These are phyloP conservation scores for Syndactyla subalaris DNA, from an alignment of 2,797 vertebrate genomes.

Conservation along the genomic window DNA sequence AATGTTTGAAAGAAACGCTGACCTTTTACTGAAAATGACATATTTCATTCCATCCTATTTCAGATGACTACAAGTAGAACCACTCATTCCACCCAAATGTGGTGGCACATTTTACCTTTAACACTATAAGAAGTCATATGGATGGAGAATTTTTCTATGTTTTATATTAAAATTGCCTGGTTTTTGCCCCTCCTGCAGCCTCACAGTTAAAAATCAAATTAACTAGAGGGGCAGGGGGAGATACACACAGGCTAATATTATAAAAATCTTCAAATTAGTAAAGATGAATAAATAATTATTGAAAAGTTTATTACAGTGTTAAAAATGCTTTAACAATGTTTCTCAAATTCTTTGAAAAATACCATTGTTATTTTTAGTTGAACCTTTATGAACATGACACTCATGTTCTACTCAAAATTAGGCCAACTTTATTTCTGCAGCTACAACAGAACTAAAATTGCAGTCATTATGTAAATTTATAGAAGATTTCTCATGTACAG, in stretches of 20 bases:
- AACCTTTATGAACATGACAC: background rate
- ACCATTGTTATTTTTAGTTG: background rate
- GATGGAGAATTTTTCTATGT: background rate
- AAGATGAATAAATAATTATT: background rate
- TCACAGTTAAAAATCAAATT: background rate
- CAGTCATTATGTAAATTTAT: background rate
- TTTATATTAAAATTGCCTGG: background rate
- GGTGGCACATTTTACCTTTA: background rate
- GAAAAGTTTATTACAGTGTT: background rate
- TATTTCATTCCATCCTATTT: background rate
- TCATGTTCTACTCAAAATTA: background rate
- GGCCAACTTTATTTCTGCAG: background rate
- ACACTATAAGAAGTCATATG: background rate
- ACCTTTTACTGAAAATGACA: background rate
- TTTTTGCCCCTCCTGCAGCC: background rate
- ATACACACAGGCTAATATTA: background rate
- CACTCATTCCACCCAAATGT: background rate
- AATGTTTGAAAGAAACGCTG: background rate
- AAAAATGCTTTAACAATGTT: background rate
- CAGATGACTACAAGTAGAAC: background rate
- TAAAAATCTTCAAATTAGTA: slow-evolving; percentile 10
- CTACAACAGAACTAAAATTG: slow-evolving; percentile 20
- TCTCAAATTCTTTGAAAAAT: background rate
- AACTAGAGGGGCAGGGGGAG: background rate
- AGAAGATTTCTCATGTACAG: background rate